Conservation (phyloP, 2,797 vertebrate genomes). For the Aulostomus chinensis region DNA sequence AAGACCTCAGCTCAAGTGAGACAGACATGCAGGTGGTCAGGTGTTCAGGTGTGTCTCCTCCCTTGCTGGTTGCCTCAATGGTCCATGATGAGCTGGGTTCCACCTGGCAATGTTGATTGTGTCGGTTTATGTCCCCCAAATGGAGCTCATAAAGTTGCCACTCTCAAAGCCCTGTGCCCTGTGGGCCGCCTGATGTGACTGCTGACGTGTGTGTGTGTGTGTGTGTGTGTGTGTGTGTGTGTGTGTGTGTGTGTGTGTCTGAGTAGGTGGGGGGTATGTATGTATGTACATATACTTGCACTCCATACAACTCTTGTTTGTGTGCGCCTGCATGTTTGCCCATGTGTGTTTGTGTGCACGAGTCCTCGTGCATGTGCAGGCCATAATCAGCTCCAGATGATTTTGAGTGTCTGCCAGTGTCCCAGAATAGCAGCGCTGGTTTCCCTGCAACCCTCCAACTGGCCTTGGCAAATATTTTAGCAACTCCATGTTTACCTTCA, state of each 20-base stretch:
- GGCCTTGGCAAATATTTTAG: slow-evolving; percentile 83
- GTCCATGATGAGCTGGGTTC: too few species aligned
- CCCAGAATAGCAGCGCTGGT: slow-evolving; percentile 80
- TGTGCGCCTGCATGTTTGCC: slow-evolving; percentile 48
- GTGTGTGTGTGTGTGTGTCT: background rate
- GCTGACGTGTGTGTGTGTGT: background rate
- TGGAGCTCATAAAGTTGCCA: slow-evolving; percentile 64
- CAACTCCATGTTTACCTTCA: slow-evolving; percentile 79
- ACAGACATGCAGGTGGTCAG: too few species aligned
- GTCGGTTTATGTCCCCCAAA: slow-evolving; percentile 44
- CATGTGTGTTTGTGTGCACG: slow-evolving; percentile 49
- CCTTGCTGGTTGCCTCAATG: too few species aligned
- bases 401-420: slow-evolving; percentile 76
- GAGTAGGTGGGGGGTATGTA: slow-evolving; percentile 46
- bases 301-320: slow-evolving; percentile 48
- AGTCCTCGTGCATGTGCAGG: slow-evolving; percentile 36
- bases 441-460: slow-evolving; percentile 74
- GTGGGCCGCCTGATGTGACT: slow-evolving; percentile 47
- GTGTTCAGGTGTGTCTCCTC: too few species aligned
- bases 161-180: slow-evolving; percentile 35
- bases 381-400: slow-evolving; percentile 84
- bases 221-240: too few species aligned
- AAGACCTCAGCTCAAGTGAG: too few species aligned
- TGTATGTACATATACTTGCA: slow-evolving; percentile 19
- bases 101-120: slow-evolving; percentile 23